Evolutionary conservation across 1,140 invertebrate genomes (phyloP), one percentile per base, ranked within the genome.

Genomic region (Zelostemma sp.): DNA sequence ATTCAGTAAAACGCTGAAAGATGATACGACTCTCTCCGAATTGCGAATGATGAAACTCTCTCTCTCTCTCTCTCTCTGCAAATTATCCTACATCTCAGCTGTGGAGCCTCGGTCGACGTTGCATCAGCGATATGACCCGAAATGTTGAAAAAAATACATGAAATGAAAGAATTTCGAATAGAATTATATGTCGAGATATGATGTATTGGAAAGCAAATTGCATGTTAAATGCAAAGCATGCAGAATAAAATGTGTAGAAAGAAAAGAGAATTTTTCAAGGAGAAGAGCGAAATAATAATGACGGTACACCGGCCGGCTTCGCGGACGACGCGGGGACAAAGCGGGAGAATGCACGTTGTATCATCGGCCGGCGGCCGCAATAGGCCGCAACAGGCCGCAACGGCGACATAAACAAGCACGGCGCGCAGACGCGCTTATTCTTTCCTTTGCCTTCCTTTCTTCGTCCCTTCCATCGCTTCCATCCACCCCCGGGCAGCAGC

Each of bases 401-500:
- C 75, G 73, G 72, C 73, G 78, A 82, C 77, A 79, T 83, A 83
- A 83, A 83, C 81, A 82, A 83, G 74, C 48, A 14, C 12, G 38
- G 18, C 51, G 79, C 80, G 81, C 79, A 77, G 69, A 79, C 80
- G 80, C 77, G 21, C 14, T 9, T 49, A 38, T 19, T 35, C 56
- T 38, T 68, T 53, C 21, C 8, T 25, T 25, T 25, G n/a, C n/a
- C 65, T 49, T 49, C 33, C 31, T 41, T 59, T 58, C 19, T 40
- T 43, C 50, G 25, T 18, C 14, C 50, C 47, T 46, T 38, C 19
- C 38, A 33, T 45, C 38, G 14, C 35, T 45, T 67, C 49, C 59
- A n/a, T 21, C 45, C 55, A 12, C 38, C 51, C 61, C 15, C 51
- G 41, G 31, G n/a, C n/a, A n/a, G 16, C 43, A 35, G 25, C 33